Conservation (phyloP, 2,113 vertebrate genomes). For the Callipepla californica region DNA sequence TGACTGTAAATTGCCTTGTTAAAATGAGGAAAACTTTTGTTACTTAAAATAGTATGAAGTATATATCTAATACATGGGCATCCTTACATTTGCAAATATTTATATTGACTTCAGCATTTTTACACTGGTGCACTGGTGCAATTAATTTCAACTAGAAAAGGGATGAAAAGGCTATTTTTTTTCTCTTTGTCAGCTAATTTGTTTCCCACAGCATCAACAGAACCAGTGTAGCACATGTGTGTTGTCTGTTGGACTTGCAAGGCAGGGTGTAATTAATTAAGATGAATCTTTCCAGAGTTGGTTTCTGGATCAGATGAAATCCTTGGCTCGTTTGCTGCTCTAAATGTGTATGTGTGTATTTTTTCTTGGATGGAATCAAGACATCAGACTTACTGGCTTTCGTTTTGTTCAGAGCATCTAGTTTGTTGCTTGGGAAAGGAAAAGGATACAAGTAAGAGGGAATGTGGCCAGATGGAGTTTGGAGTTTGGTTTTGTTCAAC, state of each 20-base stretch:
- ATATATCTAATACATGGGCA: background rate
- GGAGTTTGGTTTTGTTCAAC: background rate
- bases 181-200: constrained; percentile 4
- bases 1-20: background rate
- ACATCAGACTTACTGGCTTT: background rate
- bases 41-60: background rate
- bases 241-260: constrained; percentile 21
- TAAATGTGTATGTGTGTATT: background rate
- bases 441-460: background rate
- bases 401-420: background rate
- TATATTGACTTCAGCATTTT: constrained; percentile 52
- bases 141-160: constrained; percentile 39
- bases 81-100: background rate
- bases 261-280: constrained; percentile 17
- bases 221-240: background rate
- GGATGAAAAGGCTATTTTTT: constrained; percentile 25
- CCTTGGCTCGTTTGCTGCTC: background rate
- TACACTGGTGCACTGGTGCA: background rate
- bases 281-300: background rate
- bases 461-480: background rate
- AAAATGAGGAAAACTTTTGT: background rate
- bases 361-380: background rate
- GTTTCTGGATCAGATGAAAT: background rate
- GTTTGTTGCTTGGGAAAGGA: background rate
- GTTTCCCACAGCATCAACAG: background rate